phyloP scores from a whole-genome alignment of 2,888 invertebrate species.

The Cataglyphis albicans region DNA sequence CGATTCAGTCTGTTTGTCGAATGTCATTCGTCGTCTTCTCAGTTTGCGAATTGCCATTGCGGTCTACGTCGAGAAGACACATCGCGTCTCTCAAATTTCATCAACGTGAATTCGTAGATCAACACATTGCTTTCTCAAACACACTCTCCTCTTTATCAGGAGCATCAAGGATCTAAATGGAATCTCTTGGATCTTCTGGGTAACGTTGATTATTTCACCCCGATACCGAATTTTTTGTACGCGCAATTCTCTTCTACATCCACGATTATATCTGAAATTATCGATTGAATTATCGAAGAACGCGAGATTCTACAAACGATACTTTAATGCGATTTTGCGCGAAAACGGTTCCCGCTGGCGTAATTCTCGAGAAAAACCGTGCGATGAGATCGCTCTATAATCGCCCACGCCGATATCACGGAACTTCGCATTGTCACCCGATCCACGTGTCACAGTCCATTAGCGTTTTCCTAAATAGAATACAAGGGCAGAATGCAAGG shows the following conservation, averaged over 20 bases:
- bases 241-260: neutral
- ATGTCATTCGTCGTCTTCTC: neutral
- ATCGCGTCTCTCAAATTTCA: neutral
- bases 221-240: neutral
- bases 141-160: neutral
- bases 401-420: neutral
- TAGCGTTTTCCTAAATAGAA: conserved; percentile 11
- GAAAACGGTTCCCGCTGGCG: neutral
- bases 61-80: neutral
- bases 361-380: neutral
- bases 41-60: neutral
- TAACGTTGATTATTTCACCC: neutral
- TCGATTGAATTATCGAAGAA: neutral
- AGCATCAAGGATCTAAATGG: neutral
- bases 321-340: neutral
- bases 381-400: neutral
- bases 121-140: neutral
- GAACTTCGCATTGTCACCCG: conserved; percentile 3
- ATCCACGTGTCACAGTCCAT: conserved; percentile 19
- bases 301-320: neutral
- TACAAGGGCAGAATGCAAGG: neutral
- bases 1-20: neutral
- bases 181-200: neutral
- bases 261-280: neutral
- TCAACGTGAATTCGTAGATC: neutral